Percentiles rank a stretch among this genome's conserved stretches.
These are phyloP conservation scores for Tetragonisca angustula DNA, from an alignment of 2,888 invertebrate genomes.

Conservation along the genomic window DNA sequence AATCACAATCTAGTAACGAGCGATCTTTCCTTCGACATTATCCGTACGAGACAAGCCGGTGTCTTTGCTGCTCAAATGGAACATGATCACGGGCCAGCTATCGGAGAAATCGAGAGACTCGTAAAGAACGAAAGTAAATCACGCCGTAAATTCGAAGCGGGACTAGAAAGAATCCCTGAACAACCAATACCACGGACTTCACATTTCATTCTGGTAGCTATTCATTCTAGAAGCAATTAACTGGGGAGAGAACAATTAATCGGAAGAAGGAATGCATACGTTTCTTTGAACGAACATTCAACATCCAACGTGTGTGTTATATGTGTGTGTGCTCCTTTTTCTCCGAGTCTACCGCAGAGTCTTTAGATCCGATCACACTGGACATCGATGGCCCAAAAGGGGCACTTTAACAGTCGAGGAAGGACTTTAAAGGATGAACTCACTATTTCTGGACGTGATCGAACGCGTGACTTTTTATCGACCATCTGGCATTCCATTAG, in stretches of 20 bases:
- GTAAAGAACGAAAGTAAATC: neutral
- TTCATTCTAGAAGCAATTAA: conserved; percentile 15
- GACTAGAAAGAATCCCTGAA: neutral
- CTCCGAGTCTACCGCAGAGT: neutral
- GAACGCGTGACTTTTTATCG: neutral
- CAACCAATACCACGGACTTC: neutral
- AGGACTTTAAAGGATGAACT: neutral
- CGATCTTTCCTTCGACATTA: neutral
- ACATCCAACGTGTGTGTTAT: conserved; percentile 1
- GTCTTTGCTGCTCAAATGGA: too few relatives aligned
- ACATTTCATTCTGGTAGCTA: neutral
- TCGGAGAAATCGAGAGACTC: neutral
- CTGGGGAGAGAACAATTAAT: neutral
- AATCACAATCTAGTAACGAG: too few relatives aligned
- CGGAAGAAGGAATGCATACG: neutral
- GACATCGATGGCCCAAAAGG: conserved; percentile 9
- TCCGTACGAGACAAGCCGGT: too few relatives aligned
- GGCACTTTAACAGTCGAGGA: conserved; percentile 16
- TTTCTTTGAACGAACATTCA: conserved; percentile 8
- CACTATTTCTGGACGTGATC: neutral
- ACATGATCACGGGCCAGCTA: neutral
- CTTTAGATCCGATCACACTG: conserved; percentile 19
- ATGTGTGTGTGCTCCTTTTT: too few relatives aligned
- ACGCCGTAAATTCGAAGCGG: neutral
- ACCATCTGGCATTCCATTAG: neutral